A percentile compares a stretch with the other conserved stretches of the same genome.
Conservation (phyloP, 1,140 invertebrate genomes). For the Diuraphis noxia region DNA sequence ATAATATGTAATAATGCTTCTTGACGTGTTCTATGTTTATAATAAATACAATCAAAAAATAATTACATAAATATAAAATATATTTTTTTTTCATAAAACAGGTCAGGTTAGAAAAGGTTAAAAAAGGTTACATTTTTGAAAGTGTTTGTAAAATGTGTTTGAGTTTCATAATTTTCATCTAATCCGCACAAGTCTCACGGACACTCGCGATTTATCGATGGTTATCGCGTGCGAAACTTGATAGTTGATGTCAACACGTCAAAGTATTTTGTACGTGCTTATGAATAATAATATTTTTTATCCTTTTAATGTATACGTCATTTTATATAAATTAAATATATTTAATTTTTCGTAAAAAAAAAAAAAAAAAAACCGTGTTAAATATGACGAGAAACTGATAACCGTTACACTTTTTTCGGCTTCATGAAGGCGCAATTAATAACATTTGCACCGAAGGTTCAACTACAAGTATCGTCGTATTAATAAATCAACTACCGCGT, state of each 20-base stretch:
- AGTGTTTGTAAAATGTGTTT: not conserved
- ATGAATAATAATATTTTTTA: not conserved
- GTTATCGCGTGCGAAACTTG: not conserved
- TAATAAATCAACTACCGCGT: not conserved
- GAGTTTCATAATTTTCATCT: not conserved
- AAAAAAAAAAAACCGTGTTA: not conserved
- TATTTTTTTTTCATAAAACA: too few relatives aligned
- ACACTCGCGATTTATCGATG: not conserved
- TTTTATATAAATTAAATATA: not conserved
- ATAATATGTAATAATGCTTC: too few relatives aligned
- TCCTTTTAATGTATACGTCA: not conserved
- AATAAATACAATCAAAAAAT: too few relatives aligned
- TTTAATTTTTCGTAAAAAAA: not conserved
- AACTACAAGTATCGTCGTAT: not conserved
- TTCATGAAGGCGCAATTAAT: not conserved
- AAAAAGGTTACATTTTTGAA: too few relatives aligned
- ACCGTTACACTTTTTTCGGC: not conserved
- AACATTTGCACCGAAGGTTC: not conserved
- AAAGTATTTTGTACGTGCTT: not conserved
- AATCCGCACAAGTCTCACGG: not conserved
- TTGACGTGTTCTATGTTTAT: too few relatives aligned
- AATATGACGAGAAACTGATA: not conserved
- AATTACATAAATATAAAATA: too few relatives aligned
- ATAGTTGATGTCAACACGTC: not conserved
- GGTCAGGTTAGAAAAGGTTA: too few relatives aligned